phyloP scores from a whole-genome alignment of 2,888 invertebrate species.

The Neoaliturus tenellus region DNA sequence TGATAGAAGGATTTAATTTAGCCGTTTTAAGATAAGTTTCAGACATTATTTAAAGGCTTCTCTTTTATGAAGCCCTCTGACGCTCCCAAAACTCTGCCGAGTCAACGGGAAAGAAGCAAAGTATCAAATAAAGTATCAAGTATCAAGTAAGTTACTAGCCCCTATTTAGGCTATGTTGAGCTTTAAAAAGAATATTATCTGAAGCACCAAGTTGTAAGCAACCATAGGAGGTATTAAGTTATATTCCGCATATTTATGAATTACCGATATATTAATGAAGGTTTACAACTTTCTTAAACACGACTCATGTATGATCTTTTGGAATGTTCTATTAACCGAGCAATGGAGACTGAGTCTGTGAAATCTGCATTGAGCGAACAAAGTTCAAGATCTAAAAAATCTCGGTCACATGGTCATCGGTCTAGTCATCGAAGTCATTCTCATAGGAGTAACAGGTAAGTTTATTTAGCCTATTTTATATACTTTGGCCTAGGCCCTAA shows the following conservation, averaged over 20 bases:
- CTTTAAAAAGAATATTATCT: too few relatives aligned
- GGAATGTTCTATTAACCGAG: constrained; percentile 68
- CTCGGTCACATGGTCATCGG: constrained; percentile 70
- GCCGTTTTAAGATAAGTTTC: too few relatives aligned
- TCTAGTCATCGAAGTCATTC: constrained; percentile 80
- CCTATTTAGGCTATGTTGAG: too few relatives aligned
- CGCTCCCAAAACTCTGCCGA: too few relatives aligned
- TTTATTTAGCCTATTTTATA: too few relatives aligned
- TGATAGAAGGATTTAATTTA: too few relatives aligned
- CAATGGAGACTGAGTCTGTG: constrained; percentile 96
- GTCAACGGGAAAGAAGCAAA: too few relatives aligned
- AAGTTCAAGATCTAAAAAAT: constrained; percentile 81
- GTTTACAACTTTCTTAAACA: background rate
- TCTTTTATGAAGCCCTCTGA: too few relatives aligned
- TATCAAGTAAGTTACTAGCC: too few relatives aligned
- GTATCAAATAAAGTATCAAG: too few relatives aligned
- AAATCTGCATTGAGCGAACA: constrained; percentile 88
- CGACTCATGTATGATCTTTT: constrained; percentile 63
- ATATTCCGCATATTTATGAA: background rate
- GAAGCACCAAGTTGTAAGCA: background rate
- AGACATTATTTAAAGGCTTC: too few relatives aligned
- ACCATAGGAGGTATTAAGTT: background rate
- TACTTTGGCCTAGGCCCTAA: too few relatives aligned
- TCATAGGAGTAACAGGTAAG: constrained; percentile 82
- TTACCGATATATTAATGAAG: background rate